Evolutionary conservation across 2,797 vertebrate species (phyloP), one percentile per base, ranked within the genome.

Genomic region (Sebastes taczanowskii): DNA sequence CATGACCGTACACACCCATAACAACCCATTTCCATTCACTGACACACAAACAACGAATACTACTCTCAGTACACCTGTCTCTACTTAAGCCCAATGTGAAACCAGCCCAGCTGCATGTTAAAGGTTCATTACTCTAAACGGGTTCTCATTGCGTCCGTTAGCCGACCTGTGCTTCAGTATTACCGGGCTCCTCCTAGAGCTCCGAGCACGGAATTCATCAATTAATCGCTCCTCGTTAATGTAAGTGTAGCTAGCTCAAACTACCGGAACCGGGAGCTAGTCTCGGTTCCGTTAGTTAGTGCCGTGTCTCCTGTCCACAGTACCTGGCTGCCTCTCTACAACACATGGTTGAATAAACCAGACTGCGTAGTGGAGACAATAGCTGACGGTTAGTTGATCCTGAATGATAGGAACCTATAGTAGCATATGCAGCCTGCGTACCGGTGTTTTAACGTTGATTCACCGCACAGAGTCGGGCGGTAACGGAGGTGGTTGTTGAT

Each of bases 351-450:
- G 4, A 27, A 22, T 30, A 5, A 10, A 67, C 61, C 27, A 9
- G 20, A 72, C 74, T 46, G 69, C 68, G 80, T 84, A 53, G 70
- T 66, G 80, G 53, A 70, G 89, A 94, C 92, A 93, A 94, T 85
- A 93, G 94, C 89, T 79, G 89, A 90, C 86, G 92, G 86, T 88
- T 85, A 55, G 56, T 89, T 77, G 67, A 71, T 77, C 75, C 80
- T 58, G 46, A 76, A 68, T 86, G 86, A 86, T 59, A 35, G 74
- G 78, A 71, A 71, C 78, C 77, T 38, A 5, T 38, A 38, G 78
- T 9, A 32, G 65, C 46, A 25, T 25, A 32, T 13, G 76, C 3
- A 53, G 79, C 72, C 72, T 42, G 49, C 60, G 62, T 25, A 8
- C 88, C 86, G 86, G 82, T 23, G 79, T 49, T 18, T 29, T 3